These are phyloP conservation scores for Thunnus maccoyii DNA, from an alignment of 2,113 vertebrate species.

Conservation along the genomic window DNA sequence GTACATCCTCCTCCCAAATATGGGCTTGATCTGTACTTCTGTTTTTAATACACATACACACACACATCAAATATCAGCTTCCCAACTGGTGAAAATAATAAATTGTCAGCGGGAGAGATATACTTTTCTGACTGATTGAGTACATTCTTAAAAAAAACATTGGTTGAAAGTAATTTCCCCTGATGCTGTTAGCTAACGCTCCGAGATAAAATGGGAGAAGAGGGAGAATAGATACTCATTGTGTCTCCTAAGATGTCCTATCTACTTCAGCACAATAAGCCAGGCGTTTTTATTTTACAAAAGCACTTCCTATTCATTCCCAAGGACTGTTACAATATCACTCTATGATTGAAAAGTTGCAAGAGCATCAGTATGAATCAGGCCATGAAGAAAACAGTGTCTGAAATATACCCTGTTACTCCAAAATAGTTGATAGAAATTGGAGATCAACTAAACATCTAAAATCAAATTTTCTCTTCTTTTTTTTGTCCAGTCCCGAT, in stretches of 20 bases:
- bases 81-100: background rate
- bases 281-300: background rate
- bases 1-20: too few species aligned
- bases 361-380: background rate
- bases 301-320: background rate
- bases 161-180: constrained; percentile 21
- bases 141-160: constrained; percentile 15
- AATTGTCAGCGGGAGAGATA: background rate
- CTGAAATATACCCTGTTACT: too few species aligned
- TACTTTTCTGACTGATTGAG: background rate
- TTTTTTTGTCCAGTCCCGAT: too few species aligned
- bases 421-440: too few species aligned
- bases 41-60: background rate
- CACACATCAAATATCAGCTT: background rate
- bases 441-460: too few species aligned
- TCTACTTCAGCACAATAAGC: background rate
- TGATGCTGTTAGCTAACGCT: constrained; percentile 25
- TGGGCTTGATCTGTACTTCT: background rate
- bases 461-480: too few species aligned
- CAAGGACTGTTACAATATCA: background rate
- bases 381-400: background rate
- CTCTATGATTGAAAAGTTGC: background rate
- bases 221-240: background rate
- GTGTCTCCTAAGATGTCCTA: background rate
- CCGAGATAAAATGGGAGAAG: constrained; percentile 4